Evolutionary conservation across 2,797 vertebrate species (phyloP), one percentile per base, ranked within the genome.

Genomic region (Anomalospiza imberbis): DNA sequence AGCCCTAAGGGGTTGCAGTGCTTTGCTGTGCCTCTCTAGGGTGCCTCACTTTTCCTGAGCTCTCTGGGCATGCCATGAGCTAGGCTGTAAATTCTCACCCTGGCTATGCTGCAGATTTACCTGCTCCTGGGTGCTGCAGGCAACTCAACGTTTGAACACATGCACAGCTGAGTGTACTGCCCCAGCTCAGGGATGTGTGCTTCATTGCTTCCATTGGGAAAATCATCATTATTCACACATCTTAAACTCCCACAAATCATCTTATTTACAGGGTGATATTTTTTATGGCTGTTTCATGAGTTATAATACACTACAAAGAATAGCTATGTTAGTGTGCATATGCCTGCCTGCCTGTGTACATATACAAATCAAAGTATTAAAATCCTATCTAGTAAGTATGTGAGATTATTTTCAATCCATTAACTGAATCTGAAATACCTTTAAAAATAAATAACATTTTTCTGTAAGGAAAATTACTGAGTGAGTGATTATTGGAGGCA

Each of bases 101-200:
- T 38, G 2, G 0, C 22, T 38, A 5, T 7, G 13, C 36, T 36
- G 34, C 55, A 36, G 44, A 40, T 13, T 8, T 72, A 25, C 17
- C 8, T 70, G 63, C 31, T n/a, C 2, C 2, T 5, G 5, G 8
- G 17, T 53, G 11, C 32, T 5, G 2, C 42, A 18, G 1, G 3
- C 26, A 47, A 3, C 28, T 47, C 51, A 1, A 0, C 0, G 0
- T 38, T 63, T 32, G 71, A 40, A 12, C 9, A 12, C 3, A 0
- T 0, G 0, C 21, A 65, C 2, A 8, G 32, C 14, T 24, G 31
- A 21, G 19, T 5, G 13, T 31, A 8, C 1, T 3, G 9, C 5
- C 5, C 18, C 13, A 13, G 6, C 44, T 45, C 1, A 1, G 38
- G 17, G 7, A 24, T 48, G 5, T 0, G 1, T 14, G 15, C 13